These are phyloP conservation scores for Ptilonorhynchus violaceus DNA, from an alignment of 2,113 vertebrate genomes.

Conservation along the genomic window DNA sequence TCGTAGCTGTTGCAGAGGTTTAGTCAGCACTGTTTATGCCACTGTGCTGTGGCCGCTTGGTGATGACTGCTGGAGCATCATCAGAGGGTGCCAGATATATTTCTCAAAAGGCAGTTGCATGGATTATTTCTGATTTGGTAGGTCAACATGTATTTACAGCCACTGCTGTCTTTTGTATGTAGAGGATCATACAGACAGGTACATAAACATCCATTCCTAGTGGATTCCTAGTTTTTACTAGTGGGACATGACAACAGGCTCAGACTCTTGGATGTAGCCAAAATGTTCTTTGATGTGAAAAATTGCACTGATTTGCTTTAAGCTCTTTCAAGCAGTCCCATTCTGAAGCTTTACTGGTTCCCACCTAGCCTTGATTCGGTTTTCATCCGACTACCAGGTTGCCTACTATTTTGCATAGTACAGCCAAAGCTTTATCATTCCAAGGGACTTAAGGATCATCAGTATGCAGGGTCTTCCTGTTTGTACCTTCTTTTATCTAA, in stretches of 20 bases:
- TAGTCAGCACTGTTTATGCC: not conserved
- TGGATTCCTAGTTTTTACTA: not conserved
- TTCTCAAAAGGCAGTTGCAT: not conserved
- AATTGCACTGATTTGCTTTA: not conserved
- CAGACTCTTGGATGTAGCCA: not conserved
- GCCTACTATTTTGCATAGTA: not conserved
- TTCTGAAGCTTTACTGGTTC: not conserved
- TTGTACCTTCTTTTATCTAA: not conserved
- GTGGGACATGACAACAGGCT: not conserved
- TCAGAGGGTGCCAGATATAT: not conserved
- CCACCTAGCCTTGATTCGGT: not conserved
- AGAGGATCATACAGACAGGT: not conserved
- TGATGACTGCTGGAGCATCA: not conserved
- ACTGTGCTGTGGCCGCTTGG: not conserved
- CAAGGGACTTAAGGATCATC: not conserved
- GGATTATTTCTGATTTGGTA: not conserved
- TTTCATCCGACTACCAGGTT: not conserved
- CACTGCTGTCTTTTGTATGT: not conserved
- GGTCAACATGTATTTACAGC: not conserved
- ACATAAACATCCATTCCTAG: not conserved
- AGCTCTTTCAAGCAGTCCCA: not conserved
- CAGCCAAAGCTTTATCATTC: not conserved
- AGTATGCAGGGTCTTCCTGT: not conserved
- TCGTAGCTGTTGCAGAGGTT: not conserved
- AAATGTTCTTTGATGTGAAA: not conserved